phyloP scores from a whole-genome alignment of 2,888 invertebrate genomes.

The Meteorus cinctellus region DNA sequence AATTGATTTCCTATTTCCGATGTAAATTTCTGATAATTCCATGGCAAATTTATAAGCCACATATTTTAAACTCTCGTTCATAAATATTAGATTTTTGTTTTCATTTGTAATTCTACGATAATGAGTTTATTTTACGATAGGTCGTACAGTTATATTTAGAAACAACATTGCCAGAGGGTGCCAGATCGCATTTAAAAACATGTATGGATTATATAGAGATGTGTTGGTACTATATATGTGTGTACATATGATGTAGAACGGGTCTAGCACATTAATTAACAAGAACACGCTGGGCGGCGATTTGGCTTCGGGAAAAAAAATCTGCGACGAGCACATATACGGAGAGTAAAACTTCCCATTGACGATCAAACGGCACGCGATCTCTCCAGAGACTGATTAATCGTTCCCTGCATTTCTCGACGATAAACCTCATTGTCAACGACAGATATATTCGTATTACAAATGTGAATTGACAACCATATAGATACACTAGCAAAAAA shows the following conservation, averaged over 20 bases:
- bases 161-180: background rate
- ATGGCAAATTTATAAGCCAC: background rate
- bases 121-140: background rate
- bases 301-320: constrained; percentile 53
- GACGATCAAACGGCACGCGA: constrained; percentile 61
- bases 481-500: constrained; percentile 20
- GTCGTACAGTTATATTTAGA: background rate
- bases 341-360: constrained; percentile 40
- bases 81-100: background rate
- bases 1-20: too few species aligned
- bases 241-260: constrained; percentile 51
- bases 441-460: constrained; percentile 34
- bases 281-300: constrained; percentile 58
- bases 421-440: constrained; percentile 55
- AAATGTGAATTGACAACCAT: background rate
- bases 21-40: background rate
- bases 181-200: background rate
- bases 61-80: too few species aligned
- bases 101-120: background rate
- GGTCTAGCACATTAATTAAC: constrained; percentile 62
- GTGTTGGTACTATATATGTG: background rate
- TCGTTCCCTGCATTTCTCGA: constrained; percentile 26
- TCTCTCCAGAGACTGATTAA: constrained; percentile 43
- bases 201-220: background rate
- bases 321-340: constrained; percentile 32